Evolutionary conservation across 1,140 invertebrate genomes (phyloP), one percentile per base, ranked within the genome.

Genomic region (Cyclargus thomasi): DNA sequence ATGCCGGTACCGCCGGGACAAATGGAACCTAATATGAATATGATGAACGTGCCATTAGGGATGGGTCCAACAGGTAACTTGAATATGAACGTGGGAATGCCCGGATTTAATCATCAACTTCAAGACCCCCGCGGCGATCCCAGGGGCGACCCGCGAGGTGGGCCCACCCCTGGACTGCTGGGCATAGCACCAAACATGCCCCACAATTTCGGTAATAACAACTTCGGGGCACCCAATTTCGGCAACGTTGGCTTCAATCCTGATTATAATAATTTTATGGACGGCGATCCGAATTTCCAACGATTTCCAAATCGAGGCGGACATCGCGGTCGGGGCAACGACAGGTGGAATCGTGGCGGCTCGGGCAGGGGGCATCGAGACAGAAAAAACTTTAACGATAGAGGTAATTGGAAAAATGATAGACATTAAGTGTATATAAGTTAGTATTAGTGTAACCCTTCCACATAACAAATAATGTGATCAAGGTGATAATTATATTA

Each of bases 141-240:
- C 18, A 59, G 55, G 18, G 55, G 55, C 18, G 87, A 90, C 70
- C 86, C 81, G 4, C 73, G 83, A 55, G 78, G 78, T 16, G 88
- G 87, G 11, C 89, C 90, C 16, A 77, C 88, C 29, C 90, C 89
- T 0, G 89, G 90, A 2, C 70, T 91, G n/a, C 74, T 90, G 67
- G 89, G 90, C 20, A 90, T 90, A 65, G 86, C 90, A 47, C 89
- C 90, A 18, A 90, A 90, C 71, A 88, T 91, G 29, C 89, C 89
- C 7, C 88, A 90, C 70, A 88, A 86, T 74, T 91, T 86, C 69
- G 87, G 87, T 76, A 85, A 83, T 71, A 82, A 70, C 66, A 77
- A 83, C 66, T 89, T 85, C 71, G 82, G 82, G 63, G 83, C 81
- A 10, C 84, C 85, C 22, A 90, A 86, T 75, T 87, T 81, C 69